Conservation (phyloP, 2,113 vertebrate genomes). For the Zosterops borbonicus region DNA sequence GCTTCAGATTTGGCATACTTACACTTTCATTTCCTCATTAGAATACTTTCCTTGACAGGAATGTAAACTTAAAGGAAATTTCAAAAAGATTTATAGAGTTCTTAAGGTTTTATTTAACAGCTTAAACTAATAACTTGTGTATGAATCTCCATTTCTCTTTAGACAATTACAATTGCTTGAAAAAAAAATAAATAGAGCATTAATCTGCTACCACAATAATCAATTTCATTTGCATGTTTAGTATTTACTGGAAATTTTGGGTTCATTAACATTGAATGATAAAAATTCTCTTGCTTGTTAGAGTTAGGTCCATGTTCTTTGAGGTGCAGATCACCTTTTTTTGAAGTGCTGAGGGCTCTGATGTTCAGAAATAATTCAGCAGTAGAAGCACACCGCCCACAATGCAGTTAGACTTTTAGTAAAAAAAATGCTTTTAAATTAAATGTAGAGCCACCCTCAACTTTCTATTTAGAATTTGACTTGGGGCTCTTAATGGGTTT, state of each 20-base stretch:
- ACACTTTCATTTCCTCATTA: conserved; percentile 26
- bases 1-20: conserved; percentile 1
- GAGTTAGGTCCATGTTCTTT: neutral
- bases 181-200: conserved; percentile 39
- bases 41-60: conserved; percentile 14
- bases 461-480: conserved; percentile 50
- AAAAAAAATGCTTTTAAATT: conserved; percentile 32
- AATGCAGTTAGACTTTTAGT: neutral
- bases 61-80: conserved; percentile 4
- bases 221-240: conserved; percentile 40
- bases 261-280: conserved; percentile 59
- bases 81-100: conserved; percentile 23
- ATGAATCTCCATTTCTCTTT: neutral
- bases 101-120: neutral
- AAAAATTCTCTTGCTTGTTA: conserved; percentile 15
- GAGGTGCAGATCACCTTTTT: neutral
- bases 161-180: conserved; percentile 25
- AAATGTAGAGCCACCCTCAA: conserved; percentile 47
- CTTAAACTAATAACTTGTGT: conserved; percentile 6
- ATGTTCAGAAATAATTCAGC: conserved; percentile 5
- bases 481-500: conserved; percentile 50
- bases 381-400: neutral
- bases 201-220: conserved; percentile 15
- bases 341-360: neutral
- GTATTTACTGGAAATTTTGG: conserved; percentile 32